Evolutionary conservation across 2,113 vertebrate species (phyloP).

Genomic region (Mirza zaza): DNA sequence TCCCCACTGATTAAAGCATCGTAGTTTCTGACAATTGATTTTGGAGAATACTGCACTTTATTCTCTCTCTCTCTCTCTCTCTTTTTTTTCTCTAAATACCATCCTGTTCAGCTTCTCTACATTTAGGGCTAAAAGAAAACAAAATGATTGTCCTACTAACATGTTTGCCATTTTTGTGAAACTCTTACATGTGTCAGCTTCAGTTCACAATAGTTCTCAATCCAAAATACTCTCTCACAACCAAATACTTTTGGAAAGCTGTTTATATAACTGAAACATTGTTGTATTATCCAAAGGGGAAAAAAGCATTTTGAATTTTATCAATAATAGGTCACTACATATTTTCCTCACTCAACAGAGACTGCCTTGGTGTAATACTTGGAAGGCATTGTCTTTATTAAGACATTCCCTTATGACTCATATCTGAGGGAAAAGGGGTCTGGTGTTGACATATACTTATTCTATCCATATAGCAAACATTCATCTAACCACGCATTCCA

Average conservation of each 20-base stretch:
- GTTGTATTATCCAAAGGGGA: neutral
- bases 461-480: neutral
- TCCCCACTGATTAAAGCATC: neutral
- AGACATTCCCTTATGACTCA: neutral
- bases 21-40: neutral
- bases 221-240: neutral
- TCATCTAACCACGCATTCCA: conserved; percentile 10
- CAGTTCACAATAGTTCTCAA: neutral
- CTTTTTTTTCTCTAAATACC: neutral
- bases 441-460: neutral
- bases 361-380: neutral
- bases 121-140: neutral
- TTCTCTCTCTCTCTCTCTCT: too few species aligned
- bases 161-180: neutral
- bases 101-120: neutral
- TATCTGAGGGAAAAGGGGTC: neutral
- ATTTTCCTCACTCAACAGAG: neutral
- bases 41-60: neutral
- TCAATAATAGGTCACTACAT: neutral
- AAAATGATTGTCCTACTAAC: neutral
- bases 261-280: neutral
- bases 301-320: neutral
- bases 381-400: neutral
- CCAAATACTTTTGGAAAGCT: neutral
- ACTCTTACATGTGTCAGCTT: neutral